Percentiles rank a stretch among this genome's conserved stretches.
Conservation (phyloP, 2,113 vertebrate genomes). For the Podarcis raffonei region DNA sequence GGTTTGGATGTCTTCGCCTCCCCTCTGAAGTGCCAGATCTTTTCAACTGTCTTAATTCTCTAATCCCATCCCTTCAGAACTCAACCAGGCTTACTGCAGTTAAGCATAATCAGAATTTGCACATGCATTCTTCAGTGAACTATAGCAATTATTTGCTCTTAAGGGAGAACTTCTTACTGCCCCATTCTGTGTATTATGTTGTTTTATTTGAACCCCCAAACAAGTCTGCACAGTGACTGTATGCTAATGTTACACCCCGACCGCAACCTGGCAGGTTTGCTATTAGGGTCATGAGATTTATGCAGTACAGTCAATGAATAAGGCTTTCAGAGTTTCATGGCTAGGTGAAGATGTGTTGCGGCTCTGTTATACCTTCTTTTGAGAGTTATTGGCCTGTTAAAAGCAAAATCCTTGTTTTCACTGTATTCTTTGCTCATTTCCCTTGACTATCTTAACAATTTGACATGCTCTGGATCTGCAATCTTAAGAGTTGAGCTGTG, state of each 20-base stretch:
- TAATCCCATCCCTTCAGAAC: not conserved
- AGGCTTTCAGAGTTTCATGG: constrained; percentile 18
- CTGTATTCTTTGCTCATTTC: constrained; percentile 63
- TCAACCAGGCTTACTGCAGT: not conserved
- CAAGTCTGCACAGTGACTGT: not conserved
- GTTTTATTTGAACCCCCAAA: not conserved
- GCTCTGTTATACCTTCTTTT: constrained; percentile 29
- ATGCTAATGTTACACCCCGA: not conserved
- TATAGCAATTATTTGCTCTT: not conserved
- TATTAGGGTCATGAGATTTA: not conserved
- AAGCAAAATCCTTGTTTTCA: constrained; percentile 59
- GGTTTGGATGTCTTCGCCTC: not conserved
- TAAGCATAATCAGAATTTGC: not conserved
- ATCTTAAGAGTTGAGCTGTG: constrained; percentile 62
- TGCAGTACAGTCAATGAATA: not conserved
- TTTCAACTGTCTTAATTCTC: not conserved
- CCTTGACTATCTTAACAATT: constrained; percentile 70
- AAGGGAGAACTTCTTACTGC: not conserved
- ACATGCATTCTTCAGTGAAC: not conserved
- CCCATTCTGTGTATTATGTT: not conserved
- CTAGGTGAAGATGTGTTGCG: constrained; percentile 11
- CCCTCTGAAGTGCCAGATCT: not conserved
- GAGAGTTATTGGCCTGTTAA: constrained; percentile 11
- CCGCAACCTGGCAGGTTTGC: constrained; percentile 12
- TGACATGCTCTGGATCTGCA: constrained; percentile 62